These are phyloP conservation scores for Drosophila grimshawi DNA, from an alignment of 1,140 invertebrate genomes.

Conservation along the genomic window DNA sequence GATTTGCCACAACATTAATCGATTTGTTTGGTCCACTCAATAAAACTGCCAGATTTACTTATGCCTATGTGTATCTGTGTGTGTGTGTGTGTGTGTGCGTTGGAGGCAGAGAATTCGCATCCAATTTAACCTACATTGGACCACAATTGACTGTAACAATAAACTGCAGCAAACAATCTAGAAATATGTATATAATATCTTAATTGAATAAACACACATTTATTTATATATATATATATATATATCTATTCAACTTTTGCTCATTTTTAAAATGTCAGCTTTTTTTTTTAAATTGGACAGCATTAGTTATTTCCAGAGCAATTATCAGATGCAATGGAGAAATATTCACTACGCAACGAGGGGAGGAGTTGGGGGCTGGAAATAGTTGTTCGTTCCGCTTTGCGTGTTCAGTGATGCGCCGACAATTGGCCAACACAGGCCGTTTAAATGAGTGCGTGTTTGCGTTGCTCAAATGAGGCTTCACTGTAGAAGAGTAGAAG, in stretches of 20 bases:
- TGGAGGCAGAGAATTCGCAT: not conserved
- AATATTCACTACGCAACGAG: not conserved
- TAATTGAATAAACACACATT: not conserved
- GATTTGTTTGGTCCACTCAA: constrained; percentile 50
- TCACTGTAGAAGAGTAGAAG: constrained; percentile 47
- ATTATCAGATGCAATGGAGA: not conserved
- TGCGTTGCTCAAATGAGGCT: constrained; percentile 56
- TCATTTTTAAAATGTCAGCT: not conserved
- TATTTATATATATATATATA: not conserved
- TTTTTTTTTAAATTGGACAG: not conserved
- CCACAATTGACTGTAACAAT: not conserved
- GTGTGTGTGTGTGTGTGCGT: too few species aligned
- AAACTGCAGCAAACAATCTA: not conserved
- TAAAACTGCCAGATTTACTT: constrained; percentile 26
- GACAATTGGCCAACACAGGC: constrained; percentile 43
- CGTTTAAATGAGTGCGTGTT: constrained; percentile 36
- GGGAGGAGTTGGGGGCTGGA: not conserved
- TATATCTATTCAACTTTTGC: not conserved
- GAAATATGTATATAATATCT: constrained; percentile 2
- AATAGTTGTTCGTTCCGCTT: constrained; percentile 26
- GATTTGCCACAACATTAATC: constrained; percentile 68
- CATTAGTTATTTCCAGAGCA: not conserved
- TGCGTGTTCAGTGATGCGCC: constrained; percentile 47
- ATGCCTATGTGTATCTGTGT: not conserved
- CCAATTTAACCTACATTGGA: constrained; percentile 31